phyloP scores from a whole-genome alignment of 2,888 invertebrate species.

The Drosophila falleni region DNA sequence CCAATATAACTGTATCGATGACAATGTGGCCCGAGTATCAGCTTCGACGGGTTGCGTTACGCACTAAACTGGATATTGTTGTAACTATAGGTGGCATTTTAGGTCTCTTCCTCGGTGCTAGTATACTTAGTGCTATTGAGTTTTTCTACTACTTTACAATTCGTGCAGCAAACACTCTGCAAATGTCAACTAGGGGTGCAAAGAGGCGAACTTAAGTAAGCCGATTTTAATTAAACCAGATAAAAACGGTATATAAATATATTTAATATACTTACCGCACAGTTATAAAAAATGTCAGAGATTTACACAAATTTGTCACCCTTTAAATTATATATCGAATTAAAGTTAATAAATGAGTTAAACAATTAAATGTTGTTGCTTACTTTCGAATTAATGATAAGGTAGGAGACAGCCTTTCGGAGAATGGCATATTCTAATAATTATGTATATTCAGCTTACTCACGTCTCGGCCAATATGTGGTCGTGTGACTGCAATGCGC shows the following conservation, averaged over 20 bases:
- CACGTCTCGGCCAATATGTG: conserved; percentile 57
- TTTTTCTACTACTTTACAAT: conserved; percentile 87
- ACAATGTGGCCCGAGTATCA: conserved; percentile 84
- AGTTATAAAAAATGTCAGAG: neutral
- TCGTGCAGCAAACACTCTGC: conserved; percentile 66
- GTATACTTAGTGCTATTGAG: conserved; percentile 88
- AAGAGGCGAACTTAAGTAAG: neutral
- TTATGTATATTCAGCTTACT: conserved; percentile 8
- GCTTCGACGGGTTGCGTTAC: conserved; percentile 86
- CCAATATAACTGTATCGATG: conserved; percentile 53
- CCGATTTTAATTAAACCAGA: neutral
- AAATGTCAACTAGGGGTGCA: conserved; percentile 2
- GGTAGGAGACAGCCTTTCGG: no score
- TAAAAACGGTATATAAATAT: neutral
- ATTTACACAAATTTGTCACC: no score
- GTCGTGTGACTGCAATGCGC: conserved; percentile 66
- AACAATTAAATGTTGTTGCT: neutral
- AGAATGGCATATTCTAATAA: neutral
- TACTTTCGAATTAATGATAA: neutral
- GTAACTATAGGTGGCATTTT: conserved; percentile 88
- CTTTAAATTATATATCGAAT: neutral
- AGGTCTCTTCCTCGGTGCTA: conserved; percentile 88
- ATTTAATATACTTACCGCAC: neutral
- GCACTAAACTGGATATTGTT: conserved; percentile 85
- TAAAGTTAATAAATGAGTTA: neutral